Evolutionary conservation across 2,797 vertebrate species (phyloP), one percentile per base, ranked within the genome.

Genomic region (Neostethus bicornis): DNA sequence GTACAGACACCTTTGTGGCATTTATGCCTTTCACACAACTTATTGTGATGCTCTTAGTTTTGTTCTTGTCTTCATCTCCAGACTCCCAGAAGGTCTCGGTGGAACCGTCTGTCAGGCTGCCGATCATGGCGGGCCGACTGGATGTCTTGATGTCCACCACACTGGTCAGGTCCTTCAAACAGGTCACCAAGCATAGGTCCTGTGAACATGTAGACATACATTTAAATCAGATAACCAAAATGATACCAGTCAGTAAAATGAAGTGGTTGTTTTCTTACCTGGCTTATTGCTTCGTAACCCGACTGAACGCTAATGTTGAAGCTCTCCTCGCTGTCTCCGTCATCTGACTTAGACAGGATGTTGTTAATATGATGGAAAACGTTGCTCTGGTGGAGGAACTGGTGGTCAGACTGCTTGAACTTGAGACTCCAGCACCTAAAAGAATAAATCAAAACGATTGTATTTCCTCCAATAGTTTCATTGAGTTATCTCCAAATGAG

Each of bases 351-450:
- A 38, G 97, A 99, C 75, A 99, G 90, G 83, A 99, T 99, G 64
- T 99, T 99, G 87, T 99, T 99, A 85, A 99, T 99, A 84, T 99
- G 97, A 89, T 99, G 97, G 84, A 99, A 99, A 67, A 99, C 97
- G n/a, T 99, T 99, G 89, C 97, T 99, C 81, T 99, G 97, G 78
- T 99, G 97, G 72, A 99, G 92, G 81, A 99, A 99, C 75, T 99
- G 97, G 72, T 99, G 97, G 87, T 99, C 97, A 0, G 97, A 99
- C 70, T 99, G 97, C 79, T 99, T 99, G 86, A 99, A 99, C 87
- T 99, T 99, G 54, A 99, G 95, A 86, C 97, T 99, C 97, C 97
- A 99, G 79, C 97, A 99, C 68, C 97, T 99, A 72, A 41, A 71
- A 88, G 19, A 23, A 57, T 0, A 25, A 66, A 9, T 53, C 3